phyloP scores from a whole-genome alignment of 2,888 invertebrate species.

The Autographa gamma region DNA sequence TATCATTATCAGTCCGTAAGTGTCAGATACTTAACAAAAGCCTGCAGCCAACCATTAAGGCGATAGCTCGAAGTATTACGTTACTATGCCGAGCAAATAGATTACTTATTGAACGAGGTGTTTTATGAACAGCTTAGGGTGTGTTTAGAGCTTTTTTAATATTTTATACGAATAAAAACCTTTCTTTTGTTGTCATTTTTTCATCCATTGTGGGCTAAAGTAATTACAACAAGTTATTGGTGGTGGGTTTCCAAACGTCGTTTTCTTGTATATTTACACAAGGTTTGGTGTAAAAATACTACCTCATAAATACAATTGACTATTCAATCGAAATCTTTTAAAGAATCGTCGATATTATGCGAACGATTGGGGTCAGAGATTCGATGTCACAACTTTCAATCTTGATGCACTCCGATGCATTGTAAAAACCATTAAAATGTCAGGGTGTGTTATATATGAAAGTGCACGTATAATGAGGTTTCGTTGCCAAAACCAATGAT shows the following conservation, averaged over 20 bases:
- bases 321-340: constrained; percentile 31
- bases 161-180: neutral
- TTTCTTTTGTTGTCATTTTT: neutral
- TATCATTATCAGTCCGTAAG: constrained; percentile 4
- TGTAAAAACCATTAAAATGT: constrained; percentile 53
- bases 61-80: neutral
- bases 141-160: neutral
- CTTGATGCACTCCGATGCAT: constrained; percentile 49
- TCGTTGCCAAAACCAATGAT: constrained; percentile 64
- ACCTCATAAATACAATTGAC: neutral
- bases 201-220: neutral
- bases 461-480: constrained; percentile 54
- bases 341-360: constrained; percentile 19
- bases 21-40: constrained; percentile 2
- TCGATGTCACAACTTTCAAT: constrained; percentile 54
- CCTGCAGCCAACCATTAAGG: constrained; percentile 1
- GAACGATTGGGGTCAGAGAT: constrained; percentile 46
- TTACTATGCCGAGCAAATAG: neutral
- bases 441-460: constrained; percentile 48
- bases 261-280: neutral
- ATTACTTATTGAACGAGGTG: neutral
- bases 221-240: neutral
- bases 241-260: neutral
- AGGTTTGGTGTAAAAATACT: neutral
- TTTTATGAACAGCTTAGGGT: neutral